Base-by-base conservation (phyloP, 2,797 vertebrate genomes). In the Enteromius treurensis region DNA sequence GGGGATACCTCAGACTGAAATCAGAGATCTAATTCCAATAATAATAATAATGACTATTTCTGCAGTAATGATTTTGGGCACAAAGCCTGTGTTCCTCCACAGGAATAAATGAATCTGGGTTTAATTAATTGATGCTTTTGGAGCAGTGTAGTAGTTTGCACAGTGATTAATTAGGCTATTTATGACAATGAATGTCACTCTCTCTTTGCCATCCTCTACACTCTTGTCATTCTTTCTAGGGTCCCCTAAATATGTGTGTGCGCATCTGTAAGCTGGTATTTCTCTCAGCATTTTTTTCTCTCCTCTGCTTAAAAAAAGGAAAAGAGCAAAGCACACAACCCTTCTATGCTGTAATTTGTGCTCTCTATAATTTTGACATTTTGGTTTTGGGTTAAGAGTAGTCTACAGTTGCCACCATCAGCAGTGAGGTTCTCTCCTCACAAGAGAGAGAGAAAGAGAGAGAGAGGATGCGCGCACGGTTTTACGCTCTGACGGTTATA, bases 361-460 rank as follows among this genome's bases (percentile, higher is more conserved):
- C 88, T 88, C 90, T 92, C 92, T 95, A 92, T 94, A 94, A 94
- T 94, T 94, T 94, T 86, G 89, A 90, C 85, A 89, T 92, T 91
- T 92, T 84, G 91, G 93, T 93, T 93, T 93, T 84, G 92, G 93
- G 92, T 94, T 94, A 94, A 94, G 92, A 94, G 93, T 89, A 93
- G 90, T 87, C 92, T 90, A 91, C 90, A 89, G 87, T 91, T 90
- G 81, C 90, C 87, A 89, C 91, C 88, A 91, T 87, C 83, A 91
- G 89, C 86, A 88, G 88, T 60, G 82, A 62, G 83, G 81, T 89
- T 89, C 70, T 87, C 87, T 88, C 89, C 89, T 65, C 45, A 60
- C 37, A 15, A 80, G 68, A 85, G 71, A 45, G 53, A 23, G 45
- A 55, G 47, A 65, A 80, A 76, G 75, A 14, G 71, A 67, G 34